Evolutionary conservation across 2,113 vertebrate species (phyloP), one percentile per base, ranked within the genome.

Genomic region (Pelodiscus sinensis): DNA sequence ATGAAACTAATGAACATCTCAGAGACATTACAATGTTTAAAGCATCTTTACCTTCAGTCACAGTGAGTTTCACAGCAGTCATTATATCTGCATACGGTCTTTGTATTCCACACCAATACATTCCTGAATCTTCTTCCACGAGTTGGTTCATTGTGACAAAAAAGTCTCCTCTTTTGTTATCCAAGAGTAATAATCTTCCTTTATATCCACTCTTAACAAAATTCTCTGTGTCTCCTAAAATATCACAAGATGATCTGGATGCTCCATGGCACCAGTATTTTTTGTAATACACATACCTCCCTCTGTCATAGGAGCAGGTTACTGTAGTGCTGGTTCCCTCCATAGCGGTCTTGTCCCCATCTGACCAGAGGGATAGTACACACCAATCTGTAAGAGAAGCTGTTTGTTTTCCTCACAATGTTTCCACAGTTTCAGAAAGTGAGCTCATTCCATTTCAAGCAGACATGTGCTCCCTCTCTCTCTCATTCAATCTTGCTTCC

Each of bases 191-290:
- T 73, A 84, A 71, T 56, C 94, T 96, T 19, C 68, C 77, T 21
- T 58, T 86, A 11, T 55, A 50, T 13, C 44, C 9, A 21, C 2
- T 31, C 19, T 58, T 87, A 35, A 21, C 22, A 38, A 50, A 50
- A 8, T 55, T 50, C 0, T 98, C 95, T 4, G 97, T 97, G 77
- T 98, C 93, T n/a, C 85, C 92, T 90, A 98, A 24, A 81, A 98
- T 84, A n/a, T 95, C 89, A 91, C 98, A 98, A 14, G 94, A 94
- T 6, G 0, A 9, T 31, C 91, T 82, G 77, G 93, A 96, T 25
- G 95, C 52, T 27, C 98, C 98, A 55, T 38, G 87, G 65, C 98
- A 98, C 98, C 97, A 98, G 94, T 98, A 98, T 87, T 98, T 98
- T 55, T 97, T 98, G 82, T 5, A 95, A 78, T n/a, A 96, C 25